Conservation (phyloP, 1,140 invertebrate species). For the Drosophila bocqueti region DNA sequence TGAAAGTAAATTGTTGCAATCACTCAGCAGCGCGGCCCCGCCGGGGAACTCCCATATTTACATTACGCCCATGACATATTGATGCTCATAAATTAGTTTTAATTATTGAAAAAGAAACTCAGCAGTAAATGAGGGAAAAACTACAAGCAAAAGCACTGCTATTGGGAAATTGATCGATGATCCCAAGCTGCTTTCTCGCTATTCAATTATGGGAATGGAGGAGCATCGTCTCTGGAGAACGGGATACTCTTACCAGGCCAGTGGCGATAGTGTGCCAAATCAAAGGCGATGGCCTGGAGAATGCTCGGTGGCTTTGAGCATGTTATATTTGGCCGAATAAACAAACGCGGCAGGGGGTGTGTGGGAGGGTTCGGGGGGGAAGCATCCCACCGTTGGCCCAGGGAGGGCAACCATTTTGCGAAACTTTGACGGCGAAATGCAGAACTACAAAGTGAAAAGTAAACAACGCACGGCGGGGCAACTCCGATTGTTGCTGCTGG, state of each 20-base stretch:
- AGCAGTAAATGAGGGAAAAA: conserved; percentile 19
- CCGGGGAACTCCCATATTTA: conserved; percentile 54
- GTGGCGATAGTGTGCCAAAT: conserved; percentile 35
- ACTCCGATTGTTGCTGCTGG: conserved; percentile 55
- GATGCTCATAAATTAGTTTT: conserved; percentile 72
- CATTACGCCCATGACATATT: conserved; percentile 25
- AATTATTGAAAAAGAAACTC: conserved; percentile 63
- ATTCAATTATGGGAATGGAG: not conserved
- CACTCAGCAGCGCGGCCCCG: conserved; percentile 49
- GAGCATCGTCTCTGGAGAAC: conserved; percentile 5
- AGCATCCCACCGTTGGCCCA: conserved; percentile 9
- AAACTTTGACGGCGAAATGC: conserved; percentile 70
- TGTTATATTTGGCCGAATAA: conserved; percentile 62
- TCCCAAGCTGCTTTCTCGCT: conserved; percentile 8
- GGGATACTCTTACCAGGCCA: not conserved
- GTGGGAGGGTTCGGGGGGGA: not conserved
- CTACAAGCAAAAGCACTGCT: conserved; percentile 55
- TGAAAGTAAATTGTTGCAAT: conserved; percentile 71
- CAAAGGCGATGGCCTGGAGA: conserved; percentile 57
- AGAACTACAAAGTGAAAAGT: conserved; percentile 80
- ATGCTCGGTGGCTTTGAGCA: conserved; percentile 40
- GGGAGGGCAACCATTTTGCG: conserved; percentile 57
- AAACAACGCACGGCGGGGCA: conserved; percentile 60
- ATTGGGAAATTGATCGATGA: conserved; percentile 19
- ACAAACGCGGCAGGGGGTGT: conserved; percentile 22